phyloP scores from a whole-genome alignment of 2,113 vertebrate species.

The Danionella cerebrum region DNA sequence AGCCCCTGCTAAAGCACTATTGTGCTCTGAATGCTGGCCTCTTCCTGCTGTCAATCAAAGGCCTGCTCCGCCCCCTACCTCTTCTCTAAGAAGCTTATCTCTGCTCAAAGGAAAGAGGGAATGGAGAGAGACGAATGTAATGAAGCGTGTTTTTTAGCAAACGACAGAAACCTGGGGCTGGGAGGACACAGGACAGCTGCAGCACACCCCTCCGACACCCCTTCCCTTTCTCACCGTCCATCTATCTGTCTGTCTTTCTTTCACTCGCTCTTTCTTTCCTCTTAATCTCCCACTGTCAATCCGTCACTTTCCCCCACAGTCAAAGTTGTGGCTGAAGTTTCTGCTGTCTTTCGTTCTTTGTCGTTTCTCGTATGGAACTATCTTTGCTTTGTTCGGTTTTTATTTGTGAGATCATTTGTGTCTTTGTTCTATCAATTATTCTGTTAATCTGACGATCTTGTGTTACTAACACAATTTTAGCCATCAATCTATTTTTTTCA shows the following conservation, averaged over 20 bases:
- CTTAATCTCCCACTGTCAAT: constrained; percentile 36
- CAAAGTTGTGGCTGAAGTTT: constrained; percentile 6
- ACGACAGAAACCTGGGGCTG: constrained; percentile 96
- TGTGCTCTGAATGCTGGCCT: constrained; percentile 99
- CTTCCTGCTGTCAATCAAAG: constrained; percentile 99
- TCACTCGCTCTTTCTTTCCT: constrained; percentile 30
- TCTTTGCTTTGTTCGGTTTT: not conserved
- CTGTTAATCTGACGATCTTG: not conserved
- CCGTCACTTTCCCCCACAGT: constrained; percentile 20
- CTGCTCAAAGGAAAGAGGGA: constrained; percentile 76
- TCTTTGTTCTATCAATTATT: not conserved
- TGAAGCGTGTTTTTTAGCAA: constrained; percentile 98
- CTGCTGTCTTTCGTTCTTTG: not conserved
- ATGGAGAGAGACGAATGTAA: constrained; percentile 98
- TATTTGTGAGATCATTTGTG: not conserved
- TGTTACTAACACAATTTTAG: not conserved
- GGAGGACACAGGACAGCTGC: constrained; percentile 92
- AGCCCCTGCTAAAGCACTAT: constrained; percentile 98
- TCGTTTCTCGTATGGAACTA: no score
- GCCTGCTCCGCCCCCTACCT: constrained; percentile 90
- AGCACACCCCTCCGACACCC: constrained; percentile 48
- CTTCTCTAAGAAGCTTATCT: constrained; percentile 99
- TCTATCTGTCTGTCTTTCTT: constrained; percentile 32
- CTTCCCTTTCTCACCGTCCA: constrained; percentile 27
- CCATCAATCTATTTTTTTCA: not conserved